Evolutionary conservation across 2,888 invertebrate genomes (phyloP), one percentile per base, ranked within the genome.

Genomic region (Ischnus inquisitorius): DNA sequence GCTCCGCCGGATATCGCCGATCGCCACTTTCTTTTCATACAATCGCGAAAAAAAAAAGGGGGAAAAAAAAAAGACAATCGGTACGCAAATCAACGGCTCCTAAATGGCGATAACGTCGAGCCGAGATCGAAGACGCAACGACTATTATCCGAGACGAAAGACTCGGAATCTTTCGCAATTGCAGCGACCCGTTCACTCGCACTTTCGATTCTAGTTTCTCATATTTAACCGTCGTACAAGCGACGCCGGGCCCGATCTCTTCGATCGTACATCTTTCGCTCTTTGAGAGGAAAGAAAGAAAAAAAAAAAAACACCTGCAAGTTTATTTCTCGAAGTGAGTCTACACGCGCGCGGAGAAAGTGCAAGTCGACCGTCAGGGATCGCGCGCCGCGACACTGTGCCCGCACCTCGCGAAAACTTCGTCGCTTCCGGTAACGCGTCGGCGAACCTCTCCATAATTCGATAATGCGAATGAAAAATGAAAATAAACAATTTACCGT

Each of bases 251-350:
- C 75, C 79, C 83, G 75, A 79, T 79, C 64, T 75, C 65, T 68
- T 83, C 80, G 77, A 77, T 80, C 80, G 80, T 83, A 80, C 72
- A 77, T 80, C 77, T 68, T 74, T 74, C 41, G 46, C 60, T 51
- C 54, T 51, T 41, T 16, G 60, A 62, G 60, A 64, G 78, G 74
- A 62, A 48, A 54, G 12, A 16, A 51, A 46, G 6, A 57, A 8
- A 6, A 64, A 62, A 22, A 54, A 46, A 54, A 22, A 54, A 19
- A 43, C 67, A 67, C 65, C 41, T 4, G 57, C 54, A 68, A 74
- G 77, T 84, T 84, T 80, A 84, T 84, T 80, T 74, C 74, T 48
- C 43, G 34, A 64, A 14, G 68, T 54, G 41, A 74, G 67, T 80
- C 41, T 48, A 64, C 51, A 64, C 51, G 8, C 34, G 34, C 34